Base-by-base conservation (phyloP, 92 coral and sea anemone genomes). In the Zoanthus solanderi region DNA sequence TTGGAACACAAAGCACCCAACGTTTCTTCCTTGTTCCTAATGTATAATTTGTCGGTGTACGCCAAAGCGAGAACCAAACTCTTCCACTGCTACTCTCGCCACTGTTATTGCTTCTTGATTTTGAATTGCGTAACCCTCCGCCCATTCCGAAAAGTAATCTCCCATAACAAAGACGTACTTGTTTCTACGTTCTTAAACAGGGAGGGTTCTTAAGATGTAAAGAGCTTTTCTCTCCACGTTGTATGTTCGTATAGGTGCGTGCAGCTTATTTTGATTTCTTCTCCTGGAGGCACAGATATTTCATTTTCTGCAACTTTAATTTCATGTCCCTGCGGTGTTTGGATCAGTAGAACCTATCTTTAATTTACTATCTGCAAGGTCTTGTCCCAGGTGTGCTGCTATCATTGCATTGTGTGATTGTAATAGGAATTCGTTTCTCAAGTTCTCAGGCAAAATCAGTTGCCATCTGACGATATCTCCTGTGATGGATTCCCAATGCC, bases 331-430 rank as follows among this genome's bases (percentile, higher is more conserved):
- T 68, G 52, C 60, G 0, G 80, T 45, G 68, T 0, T 54, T 42
- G 16, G 15, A 13, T 89, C 86, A 84, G 81, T 84, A 84, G 37
- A 89, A 23, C 23, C 23, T 23, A 89, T 3, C 92, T 58, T 18
- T 84, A 54, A 23, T 58, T 84, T 4, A 89, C 81, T 34, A 4
- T 65, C 16, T 23, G 86, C 0, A 52, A 0, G 45, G 92, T 89
- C 81, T 89, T 89, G 42, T 18, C 92, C 92, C 1, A 89, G 78
- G 42, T 76, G 92, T 50, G 84, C 92, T 2, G 92, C 83, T 9
- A 83, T 89, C 58, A 18, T 58, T 29, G 34, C 54, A 81, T 89
- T 74, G 65, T 89, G 88, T 60, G 83, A 75, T 47, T 82, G 84
- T 18, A 9, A 9, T 46, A 89, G 31, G 30, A 83, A 77, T 30